Evolutionary conservation across 2,888 invertebrate genomes (phyloP).

Genomic region (Diarsia mendica): DNA sequence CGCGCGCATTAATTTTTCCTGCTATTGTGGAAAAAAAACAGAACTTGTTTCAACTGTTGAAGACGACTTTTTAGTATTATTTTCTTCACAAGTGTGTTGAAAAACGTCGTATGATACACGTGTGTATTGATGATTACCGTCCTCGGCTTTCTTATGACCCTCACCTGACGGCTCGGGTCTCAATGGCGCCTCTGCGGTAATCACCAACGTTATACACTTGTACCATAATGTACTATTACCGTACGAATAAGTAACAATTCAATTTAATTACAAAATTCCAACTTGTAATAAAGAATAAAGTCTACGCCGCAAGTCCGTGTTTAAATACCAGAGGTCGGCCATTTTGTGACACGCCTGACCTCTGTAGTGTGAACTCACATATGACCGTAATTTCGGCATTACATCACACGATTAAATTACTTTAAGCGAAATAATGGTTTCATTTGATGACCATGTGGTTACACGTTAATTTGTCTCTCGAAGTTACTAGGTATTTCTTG

Average conservation of each 20-base stretch:
- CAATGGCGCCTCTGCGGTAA: no score
- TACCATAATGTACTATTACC: no score
- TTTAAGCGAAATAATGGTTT: slow-evolving; percentile 43
- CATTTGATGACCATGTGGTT: slow-evolving; percentile 37
- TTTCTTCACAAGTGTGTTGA: no score
- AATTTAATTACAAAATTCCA: slow-evolving; percentile 37
- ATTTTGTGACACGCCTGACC: slow-evolving; percentile 49
- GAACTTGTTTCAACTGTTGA: no score
- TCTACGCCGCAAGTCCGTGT: slow-evolving; percentile 6
- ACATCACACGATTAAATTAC: slow-evolving; percentile 57
- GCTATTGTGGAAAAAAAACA: no score
- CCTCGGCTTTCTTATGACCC: no score
- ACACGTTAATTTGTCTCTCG: slow-evolving; percentile 12
- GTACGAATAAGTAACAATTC: neutral
- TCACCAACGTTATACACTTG: no score
- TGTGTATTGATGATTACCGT: no score
- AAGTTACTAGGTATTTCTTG: slow-evolving; percentile 50
- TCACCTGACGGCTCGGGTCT: no score
- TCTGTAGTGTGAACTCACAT: slow-evolving; percentile 41
- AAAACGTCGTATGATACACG: no score
- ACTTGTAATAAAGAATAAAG: slow-evolving; percentile 11
- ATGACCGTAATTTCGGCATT: slow-evolving; percentile 42
- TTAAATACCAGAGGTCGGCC: slow-evolving; percentile 39
- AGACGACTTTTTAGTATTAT: no score
- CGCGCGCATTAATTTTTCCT: no score